These are phyloP conservation scores for Neogobius melanostomus DNA, from an alignment of 2,113 vertebrate species.

Conservation along the genomic window DNA sequence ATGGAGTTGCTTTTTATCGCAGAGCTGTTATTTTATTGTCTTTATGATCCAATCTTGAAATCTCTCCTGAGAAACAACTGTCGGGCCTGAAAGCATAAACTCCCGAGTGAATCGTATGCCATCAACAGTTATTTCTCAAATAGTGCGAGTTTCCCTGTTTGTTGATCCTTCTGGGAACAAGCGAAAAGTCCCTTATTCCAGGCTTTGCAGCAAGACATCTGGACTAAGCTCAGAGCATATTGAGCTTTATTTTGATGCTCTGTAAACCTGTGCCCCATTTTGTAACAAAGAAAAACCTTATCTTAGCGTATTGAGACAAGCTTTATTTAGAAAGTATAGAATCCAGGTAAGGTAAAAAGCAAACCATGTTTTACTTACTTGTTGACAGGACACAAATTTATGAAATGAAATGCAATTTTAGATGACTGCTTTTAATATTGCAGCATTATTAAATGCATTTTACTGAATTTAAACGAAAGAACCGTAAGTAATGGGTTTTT, in stretches of 20 bases:
- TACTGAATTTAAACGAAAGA: no score
- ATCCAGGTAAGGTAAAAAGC: no score
- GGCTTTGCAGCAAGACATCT: background rate
- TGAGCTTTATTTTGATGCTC: background rate
- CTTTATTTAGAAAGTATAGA: no score
- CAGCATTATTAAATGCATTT: no score
- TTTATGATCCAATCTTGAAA: conserved; percentile 19
- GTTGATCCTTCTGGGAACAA: conserved; percentile 6
- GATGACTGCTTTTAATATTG: no score
- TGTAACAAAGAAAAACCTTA: background rate
- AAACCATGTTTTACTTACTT: no score
- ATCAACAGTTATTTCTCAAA: conserved; percentile 17
- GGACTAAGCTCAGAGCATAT: background rate
- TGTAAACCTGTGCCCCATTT: background rate
- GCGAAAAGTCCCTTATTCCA: background rate
- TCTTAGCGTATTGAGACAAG: no score
- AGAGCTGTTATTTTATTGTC: conserved; percentile 8
- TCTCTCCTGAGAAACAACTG: conserved; percentile 12
- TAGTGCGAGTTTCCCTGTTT: background rate
- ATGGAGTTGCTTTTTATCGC: conserved; percentile 2
- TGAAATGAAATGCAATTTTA: no score
- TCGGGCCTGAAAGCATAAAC: conserved; percentile 7
- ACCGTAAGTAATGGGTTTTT: no score
- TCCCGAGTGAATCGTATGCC: conserved; percentile 1
- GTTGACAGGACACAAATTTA: no score